Base-by-base conservation (phyloP, 2,888 invertebrate species). In the Augochlorella aurata region DNA sequence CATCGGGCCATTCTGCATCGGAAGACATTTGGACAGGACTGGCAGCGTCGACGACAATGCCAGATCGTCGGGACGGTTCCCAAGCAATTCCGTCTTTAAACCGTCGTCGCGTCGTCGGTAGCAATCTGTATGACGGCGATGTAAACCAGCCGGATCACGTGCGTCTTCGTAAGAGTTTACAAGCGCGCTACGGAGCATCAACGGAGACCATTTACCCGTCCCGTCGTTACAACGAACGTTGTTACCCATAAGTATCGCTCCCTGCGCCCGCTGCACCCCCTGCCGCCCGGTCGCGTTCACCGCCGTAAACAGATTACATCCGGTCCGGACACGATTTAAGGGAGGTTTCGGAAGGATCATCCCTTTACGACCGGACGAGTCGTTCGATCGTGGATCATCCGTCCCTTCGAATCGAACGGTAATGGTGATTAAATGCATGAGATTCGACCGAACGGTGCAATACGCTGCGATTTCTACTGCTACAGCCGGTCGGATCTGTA, bases 81-180 rank as follows among this genome's bases (percentile, higher is more conserved):
- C 58, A 58, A 38, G 58, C 24, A 58, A 58, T 58, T 58, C 24
- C 58, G 24, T 58, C 21, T 24, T 58, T 58, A 58, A 24, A 24
- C 7, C 58, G 5, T 24, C 1, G 14, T 38, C 38, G 7, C 38
- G 38, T 38, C 38, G 38, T 5, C 38, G 38, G 38, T 4, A 38
- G 49, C 52, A 16, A 66, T 54, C 21, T 16, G 77, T 54, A 66
- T 44, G 58, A 58, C 45, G 21, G 45, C 45, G 66, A 29, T 44
- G 74, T 21, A 50, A 58, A 54, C 29, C 38, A 47, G 21, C 10
- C 21, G 44, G 74, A 58, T 81, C 79, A 29, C 70, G 58, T 21
- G 52, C 38, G 21, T 44, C 66, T 63, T 67, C 66, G 74, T 63
- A 54, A 50, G 63, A 65, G 54, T 68, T 54, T 68, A 38, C 61